phyloP scores from a whole-genome alignment of 2,113 vertebrate genomes.

The Anser cygnoides region DNA sequence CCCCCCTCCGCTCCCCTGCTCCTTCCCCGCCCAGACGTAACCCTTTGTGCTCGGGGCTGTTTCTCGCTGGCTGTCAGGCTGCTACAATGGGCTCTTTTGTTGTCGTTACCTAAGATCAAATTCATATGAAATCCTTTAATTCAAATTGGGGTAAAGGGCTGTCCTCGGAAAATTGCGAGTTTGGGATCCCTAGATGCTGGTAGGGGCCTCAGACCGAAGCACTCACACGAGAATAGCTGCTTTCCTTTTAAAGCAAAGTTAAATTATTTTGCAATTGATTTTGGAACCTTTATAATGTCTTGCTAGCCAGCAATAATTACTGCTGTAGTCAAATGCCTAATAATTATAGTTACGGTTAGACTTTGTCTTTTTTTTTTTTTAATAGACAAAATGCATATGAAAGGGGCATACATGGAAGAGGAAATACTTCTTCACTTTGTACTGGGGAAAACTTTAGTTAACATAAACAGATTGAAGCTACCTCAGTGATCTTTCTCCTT shows the following conservation, averaged over 20 bases:
- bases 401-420: not conserved
- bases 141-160: not conserved
- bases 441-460: not conserved
- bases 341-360: not conserved
- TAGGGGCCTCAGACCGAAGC: not conserved
- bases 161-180: not conserved
- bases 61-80: not conserved
- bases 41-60: not conserved
- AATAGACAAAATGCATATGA: not conserved
- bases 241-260: not conserved
- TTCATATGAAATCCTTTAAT: not conserved
- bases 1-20: not conserved
- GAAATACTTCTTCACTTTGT: not conserved
- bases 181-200: not conserved
- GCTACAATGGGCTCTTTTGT: constrained; percentile 4
- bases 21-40: not conserved
- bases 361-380: not conserved
- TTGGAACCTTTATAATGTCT: not conserved
- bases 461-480: not conserved
- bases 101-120: not conserved
- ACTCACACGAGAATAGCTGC: not conserved
- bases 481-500: not conserved
- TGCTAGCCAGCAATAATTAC: not conserved
- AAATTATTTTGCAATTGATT: not conserved
- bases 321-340: not conserved